phyloP scores from a whole-genome alignment of 1,140 invertebrate species.

The Oedothorax gibbosus region DNA sequence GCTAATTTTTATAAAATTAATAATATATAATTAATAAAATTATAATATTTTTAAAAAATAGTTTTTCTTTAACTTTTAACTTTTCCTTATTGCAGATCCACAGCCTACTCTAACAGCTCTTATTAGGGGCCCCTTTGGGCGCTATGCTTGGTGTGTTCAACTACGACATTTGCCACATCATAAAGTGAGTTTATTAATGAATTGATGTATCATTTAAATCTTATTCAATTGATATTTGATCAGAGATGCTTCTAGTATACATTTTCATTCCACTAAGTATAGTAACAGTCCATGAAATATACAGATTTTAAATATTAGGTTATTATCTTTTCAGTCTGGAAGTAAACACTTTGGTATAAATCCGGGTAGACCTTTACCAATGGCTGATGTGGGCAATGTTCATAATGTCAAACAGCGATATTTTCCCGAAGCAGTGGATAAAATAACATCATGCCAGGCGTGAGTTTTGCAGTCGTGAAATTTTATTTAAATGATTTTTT shows the following conservation, averaged over 20 bases:
- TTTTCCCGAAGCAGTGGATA: conserved; percentile 86
- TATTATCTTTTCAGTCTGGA: conserved; percentile 68
- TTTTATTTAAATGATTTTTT: background rate
- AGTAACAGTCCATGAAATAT: background rate
- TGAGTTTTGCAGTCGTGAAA: conserved; percentile 70
- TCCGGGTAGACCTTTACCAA: conserved; percentile 82
- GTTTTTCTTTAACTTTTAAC: too few species aligned
- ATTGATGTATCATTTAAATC: too few species aligned
- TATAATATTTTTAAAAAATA: too few species aligned
- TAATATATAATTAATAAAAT: too few species aligned
- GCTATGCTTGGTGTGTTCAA: conserved; percentile 94
- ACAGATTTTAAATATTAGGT: background rate
- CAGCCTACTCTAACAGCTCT: conserved; percentile 78
- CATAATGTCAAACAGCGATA: conserved; percentile 78
- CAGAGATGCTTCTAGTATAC: too few species aligned
- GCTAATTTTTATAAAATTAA: too few species aligned
- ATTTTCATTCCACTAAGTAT: too few species aligned
- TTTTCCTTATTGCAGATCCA: conserved; percentile 67
- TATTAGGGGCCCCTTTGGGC: conserved; percentile 89
- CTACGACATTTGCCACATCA: conserved; percentile 83
- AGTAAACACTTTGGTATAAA: conserved; percentile 78
- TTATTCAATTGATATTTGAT: too few species aligned
- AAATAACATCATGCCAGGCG: conserved; percentile 84
- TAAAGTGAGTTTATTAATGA: conserved; percentile 68
- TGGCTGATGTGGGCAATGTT: conserved; percentile 75